Evolutionary conservation across 2,888 invertebrate genomes (phyloP), one percentile per base, ranked within the genome.

Genomic region (Gastrophysa polygoni): DNA sequence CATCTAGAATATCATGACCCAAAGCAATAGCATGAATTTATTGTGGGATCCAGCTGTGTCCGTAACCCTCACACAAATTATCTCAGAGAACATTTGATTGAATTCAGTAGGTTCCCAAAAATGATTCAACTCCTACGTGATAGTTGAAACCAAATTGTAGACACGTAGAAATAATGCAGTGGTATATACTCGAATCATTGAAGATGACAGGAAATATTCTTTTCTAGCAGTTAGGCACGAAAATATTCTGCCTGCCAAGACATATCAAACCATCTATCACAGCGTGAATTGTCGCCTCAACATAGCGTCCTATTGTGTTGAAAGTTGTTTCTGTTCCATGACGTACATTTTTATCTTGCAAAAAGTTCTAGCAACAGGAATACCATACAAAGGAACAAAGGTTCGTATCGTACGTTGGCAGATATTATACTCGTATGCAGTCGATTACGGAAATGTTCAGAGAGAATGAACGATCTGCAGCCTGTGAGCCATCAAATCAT

Each of bases 1-100:
- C 48, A 57, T 57, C 57, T 49, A 24, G 24, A 28, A 43, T 24
- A 50, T 57, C 49, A 57, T 49, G 49, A 49, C 43, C 28, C 43
- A 49, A 50, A 38, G 17, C 57, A 50, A 17, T 44, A 38, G 49
- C 44, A 57, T 50, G 57, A 49, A 50, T 17, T 49, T 38, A 57
- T 46, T 46, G 46, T 55, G 44, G 46, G 34, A 49, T 50, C 49
- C 43, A 28, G 21, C 38, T 43, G 49, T 38, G 14, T 38, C 14
- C 38, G 38, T 5, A 24, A 38, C 38, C 38, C 38, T 38, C 14
- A 14, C 38, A 38, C 7, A 38, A 10, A 4, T 2, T 2, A 38
- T 4, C 38, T 11, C 14, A 14, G 11, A 4, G 6, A 4, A 38
- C 10, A 11, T 1, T 4, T 38, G 2, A 32, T 4, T 38, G n/a